A percentile compares a stretch with the other conserved stretches of the same genome.
Conservation (phyloP, 2,113 vertebrate genomes). For the Aegithalos caudatus region DNA sequence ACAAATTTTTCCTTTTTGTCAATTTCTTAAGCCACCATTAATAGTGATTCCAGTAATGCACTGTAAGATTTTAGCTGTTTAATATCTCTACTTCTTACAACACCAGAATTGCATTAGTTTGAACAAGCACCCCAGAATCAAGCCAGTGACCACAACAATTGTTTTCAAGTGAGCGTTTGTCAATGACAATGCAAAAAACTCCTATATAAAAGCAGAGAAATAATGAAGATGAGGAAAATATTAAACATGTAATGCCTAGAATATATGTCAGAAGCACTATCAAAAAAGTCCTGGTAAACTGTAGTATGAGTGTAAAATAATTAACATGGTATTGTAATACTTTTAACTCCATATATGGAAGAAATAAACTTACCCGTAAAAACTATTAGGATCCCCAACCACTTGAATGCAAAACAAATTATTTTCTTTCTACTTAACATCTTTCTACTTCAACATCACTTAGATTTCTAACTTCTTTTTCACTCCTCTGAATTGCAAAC, state of each 20-base stretch:
- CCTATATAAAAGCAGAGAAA: not conserved
- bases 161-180: not conserved
- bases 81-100: not conserved
- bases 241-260: not conserved
- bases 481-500: not conserved
- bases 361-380: not conserved
- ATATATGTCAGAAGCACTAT: not conserved
- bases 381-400: not conserved
- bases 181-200: not conserved
- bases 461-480: not conserved
- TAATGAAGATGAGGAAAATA: not conserved
- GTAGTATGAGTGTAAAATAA: not conserved
- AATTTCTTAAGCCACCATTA: not conserved
- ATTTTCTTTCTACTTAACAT: not conserved
- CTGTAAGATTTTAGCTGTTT: not conserved
- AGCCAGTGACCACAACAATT: not conserved
- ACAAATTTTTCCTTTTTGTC: not conserved
- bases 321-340: not conserved
- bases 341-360: not conserved
- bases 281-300: not conserved
- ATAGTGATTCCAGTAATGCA: not conserved
- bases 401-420: not conserved
- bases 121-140: not conserved
- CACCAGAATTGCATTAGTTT: not conserved
- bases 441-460: not conserved